Conservation (phyloP, 2,797 vertebrate genomes). For the Gymnocypris eckloni region DNA sequence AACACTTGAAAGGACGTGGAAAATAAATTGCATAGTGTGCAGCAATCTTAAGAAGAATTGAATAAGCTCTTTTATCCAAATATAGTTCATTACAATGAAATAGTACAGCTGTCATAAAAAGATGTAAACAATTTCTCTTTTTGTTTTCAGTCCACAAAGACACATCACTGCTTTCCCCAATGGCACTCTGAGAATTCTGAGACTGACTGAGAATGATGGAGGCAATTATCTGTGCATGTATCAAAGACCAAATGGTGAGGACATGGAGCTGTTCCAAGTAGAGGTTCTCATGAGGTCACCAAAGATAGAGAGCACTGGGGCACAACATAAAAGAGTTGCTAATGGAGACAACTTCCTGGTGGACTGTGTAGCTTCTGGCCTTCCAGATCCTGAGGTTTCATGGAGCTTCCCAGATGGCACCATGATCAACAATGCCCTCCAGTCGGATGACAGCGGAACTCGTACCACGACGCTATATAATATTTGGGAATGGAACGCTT, state of each 20-base stretch:
- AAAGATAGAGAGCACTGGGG: slow-evolving; percentile 77
- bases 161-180: slow-evolving; percentile 79
- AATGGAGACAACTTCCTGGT: slow-evolving; percentile 82
- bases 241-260: slow-evolving; percentile 79
- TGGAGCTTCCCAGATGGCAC: slow-evolving; percentile 86
- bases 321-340: slow-evolving; percentile 71
- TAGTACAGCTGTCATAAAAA: slow-evolving; percentile 24
- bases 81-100: slow-evolving; percentile 2
- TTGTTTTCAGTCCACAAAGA: slow-evolving; percentile 75
- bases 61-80: not conserved
- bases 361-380: slow-evolving; percentile 82
- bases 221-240: slow-evolving; percentile 82
- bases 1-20: not conserved
- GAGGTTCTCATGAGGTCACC: slow-evolving; percentile 82
- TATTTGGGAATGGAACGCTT: slow-evolving; percentile 83
- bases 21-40: not conserved
- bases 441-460: slow-evolving; percentile 78
- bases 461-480: slow-evolving; percentile 76
- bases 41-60: not conserved
- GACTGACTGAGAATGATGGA: slow-evolving; percentile 78
- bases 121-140: slow-evolving; percentile 45
- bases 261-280: slow-evolving; percentile 81
- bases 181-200: slow-evolving; percentile 81
- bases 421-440: slow-evolving; percentile 80
- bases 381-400: slow-evolving; percentile 82